Conservation (phyloP, 2,797 vertebrate genomes). For the Oreochromis grahami region DNA sequence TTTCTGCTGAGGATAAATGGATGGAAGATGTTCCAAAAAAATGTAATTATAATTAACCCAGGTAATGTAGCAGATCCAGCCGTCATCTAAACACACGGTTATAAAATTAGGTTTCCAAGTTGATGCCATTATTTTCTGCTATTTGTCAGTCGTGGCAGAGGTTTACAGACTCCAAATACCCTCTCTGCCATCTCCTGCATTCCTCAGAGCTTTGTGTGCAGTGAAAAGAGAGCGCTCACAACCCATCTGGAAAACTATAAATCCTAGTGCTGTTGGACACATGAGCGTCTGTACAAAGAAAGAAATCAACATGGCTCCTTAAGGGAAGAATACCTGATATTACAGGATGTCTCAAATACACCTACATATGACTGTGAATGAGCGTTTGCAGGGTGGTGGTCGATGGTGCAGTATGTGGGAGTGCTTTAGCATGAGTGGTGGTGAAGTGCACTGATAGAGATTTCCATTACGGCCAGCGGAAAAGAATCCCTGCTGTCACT, state of each 20-base stretch:
- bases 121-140: background rate
- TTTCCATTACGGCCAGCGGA: conserved; percentile 58
- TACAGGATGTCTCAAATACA: background rate
- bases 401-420: conserved; percentile 16
- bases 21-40: background rate
- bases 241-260: conserved; percentile 31
- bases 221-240: background rate
- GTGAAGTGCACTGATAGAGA: conserved; percentile 13
- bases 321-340: background rate
- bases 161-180: conserved; percentile 33
- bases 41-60: background rate
- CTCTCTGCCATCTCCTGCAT: conserved; percentile 38
- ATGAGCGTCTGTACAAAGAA: background rate
- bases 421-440: conserved; percentile 27
- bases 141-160: conserved; percentile 2
- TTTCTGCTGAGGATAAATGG: background rate
- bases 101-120: background rate
- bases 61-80: background rate
- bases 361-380: conserved; percentile 6
- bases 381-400: background rate
- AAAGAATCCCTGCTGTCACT: conserved; percentile 53
- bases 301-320: background rate
- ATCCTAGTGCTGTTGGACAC: conserved; percentile 19
- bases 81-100: background rate
- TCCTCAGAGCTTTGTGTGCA: conserved; percentile 25